These are phyloP conservation scores for Dichetophora obliterata DNA, from an alignment of 2,888 invertebrate species.

Conservation along the genomic window DNA sequence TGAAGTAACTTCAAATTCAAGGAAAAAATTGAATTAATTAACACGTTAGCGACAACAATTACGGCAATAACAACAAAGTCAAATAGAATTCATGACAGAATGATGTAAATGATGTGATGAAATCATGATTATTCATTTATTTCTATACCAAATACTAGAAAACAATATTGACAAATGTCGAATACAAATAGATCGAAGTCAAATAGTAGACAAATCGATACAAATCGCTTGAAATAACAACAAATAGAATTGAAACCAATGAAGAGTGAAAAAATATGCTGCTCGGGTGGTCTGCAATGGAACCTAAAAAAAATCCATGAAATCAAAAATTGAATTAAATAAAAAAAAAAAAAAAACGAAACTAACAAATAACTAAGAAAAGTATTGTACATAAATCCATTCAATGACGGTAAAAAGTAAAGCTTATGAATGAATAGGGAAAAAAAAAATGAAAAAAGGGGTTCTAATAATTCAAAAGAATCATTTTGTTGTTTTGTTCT, in stretches of 20 bases:
- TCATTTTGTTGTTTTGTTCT: neutral
- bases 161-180: too few species aligned
- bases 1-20: too few species aligned
- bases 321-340: conserved; percentile 17
- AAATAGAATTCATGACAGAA: neutral
- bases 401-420: neutral
- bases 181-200: too few species aligned
- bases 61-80: neutral
- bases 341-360: neutral
- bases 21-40: neutral
- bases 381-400: conserved; percentile 5
- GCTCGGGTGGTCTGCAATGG: conserved; percentile 18
- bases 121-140: conserved; percentile 25
- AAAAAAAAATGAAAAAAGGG: neutral
- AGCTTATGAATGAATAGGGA: neutral
- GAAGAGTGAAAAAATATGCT: neutral
- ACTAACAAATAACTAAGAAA: conserved; percentile 1
- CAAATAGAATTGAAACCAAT: neutral
- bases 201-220: neutral
- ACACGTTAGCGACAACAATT: neutral
- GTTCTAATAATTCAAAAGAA: neutral
- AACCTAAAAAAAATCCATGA: neutral
- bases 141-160: too few species aligned
- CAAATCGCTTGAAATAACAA: neutral
- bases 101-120: neutral